Percentiles rank a stretch among this genome's conserved stretches.
phyloP scores from a whole-genome alignment of 2,888 invertebrate genomes.

The Saturnia japonica region DNA sequence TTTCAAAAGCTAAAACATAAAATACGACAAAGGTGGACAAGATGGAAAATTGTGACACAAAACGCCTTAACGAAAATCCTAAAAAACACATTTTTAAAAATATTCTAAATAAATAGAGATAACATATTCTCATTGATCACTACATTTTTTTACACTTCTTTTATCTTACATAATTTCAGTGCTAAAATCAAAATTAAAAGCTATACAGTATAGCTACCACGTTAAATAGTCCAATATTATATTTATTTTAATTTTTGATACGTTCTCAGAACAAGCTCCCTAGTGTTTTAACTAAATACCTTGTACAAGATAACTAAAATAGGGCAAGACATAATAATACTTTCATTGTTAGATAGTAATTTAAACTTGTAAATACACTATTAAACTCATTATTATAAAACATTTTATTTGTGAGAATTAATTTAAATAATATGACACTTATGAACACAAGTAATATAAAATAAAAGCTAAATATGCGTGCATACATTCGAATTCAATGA shows the following conservation, averaged over 20 bases:
- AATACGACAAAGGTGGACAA: background rate
- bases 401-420: conserved; percentile 63
- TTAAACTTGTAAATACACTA: conserved; percentile 38
- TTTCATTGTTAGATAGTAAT: conserved; percentile 48
- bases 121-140: background rate
- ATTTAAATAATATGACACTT: conserved; percentile 78
- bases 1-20: background rate
- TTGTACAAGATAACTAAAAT: conserved; percentile 29
- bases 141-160: background rate
- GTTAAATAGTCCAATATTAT: background rate
- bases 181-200: background rate
- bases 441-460: conserved; percentile 72
- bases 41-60: background rate
- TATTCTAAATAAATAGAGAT: background rate
- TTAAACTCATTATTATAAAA: conserved; percentile 35
- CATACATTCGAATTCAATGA: background rate
- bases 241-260: conserved; percentile 5
- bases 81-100: background rate
- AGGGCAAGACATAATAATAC: conserved; percentile 67
- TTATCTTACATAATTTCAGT: background rate
- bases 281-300: conserved; percentile 14
- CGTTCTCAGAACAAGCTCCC: background rate
- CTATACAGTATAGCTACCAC: background rate
- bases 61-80: background rate
- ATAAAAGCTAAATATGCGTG: conserved; percentile 24